A percentile compares a stretch with the other conserved stretches of the same genome.
These are phyloP conservation scores for Ditula angustiorana DNA, from an alignment of 2,888 invertebrate genomes.

Conservation along the genomic window DNA sequence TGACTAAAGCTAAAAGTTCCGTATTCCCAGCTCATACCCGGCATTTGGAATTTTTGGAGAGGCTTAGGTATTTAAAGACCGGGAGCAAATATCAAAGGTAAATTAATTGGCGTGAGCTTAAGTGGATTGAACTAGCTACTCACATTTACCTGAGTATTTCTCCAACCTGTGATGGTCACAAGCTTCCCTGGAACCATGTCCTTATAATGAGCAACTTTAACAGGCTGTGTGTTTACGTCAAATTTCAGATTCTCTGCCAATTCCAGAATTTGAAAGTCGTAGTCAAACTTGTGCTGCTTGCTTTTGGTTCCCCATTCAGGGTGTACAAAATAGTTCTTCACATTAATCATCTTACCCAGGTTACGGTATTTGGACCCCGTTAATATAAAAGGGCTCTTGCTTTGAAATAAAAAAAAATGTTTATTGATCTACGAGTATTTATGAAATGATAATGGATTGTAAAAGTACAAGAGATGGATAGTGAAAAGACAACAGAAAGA, in stretches of 20 bases:
- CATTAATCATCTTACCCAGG: slow-evolving; percentile 57
- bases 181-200: slow-evolving; percentile 77
- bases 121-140: too few relatives aligned
- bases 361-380: slow-evolving; percentile 73
- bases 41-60: too few relatives aligned
- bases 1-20: too few relatives aligned
- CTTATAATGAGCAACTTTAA: slow-evolving; percentile 71
- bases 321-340: slow-evolving; percentile 61
- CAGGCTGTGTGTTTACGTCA: slow-evolving; percentile 65
- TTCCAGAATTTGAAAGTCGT: slow-evolving; percentile 73
- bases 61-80: too few relatives aligned
- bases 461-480: too few relatives aligned
- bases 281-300: slow-evolving; percentile 77
- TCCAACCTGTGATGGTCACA: slow-evolving; percentile 78
- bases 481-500: too few relatives aligned
- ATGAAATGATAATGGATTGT: too few relatives aligned
- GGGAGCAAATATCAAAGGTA: too few relatives aligned
- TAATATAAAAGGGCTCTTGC: slow-evolving; percentile 69
- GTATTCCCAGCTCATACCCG: too few relatives aligned
- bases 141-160: slow-evolving; percentile 75
- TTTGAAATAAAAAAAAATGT: slow-evolving; percentile 48
- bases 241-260: slow-evolving; percentile 61
- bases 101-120: too few relatives aligned
- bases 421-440: too few relatives aligned
- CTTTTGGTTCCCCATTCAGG: slow-evolving; percentile 63